Evolutionary conservation across 2,888 invertebrate genomes (phyloP).

Genomic region (Pelosia muscerda): DNA sequence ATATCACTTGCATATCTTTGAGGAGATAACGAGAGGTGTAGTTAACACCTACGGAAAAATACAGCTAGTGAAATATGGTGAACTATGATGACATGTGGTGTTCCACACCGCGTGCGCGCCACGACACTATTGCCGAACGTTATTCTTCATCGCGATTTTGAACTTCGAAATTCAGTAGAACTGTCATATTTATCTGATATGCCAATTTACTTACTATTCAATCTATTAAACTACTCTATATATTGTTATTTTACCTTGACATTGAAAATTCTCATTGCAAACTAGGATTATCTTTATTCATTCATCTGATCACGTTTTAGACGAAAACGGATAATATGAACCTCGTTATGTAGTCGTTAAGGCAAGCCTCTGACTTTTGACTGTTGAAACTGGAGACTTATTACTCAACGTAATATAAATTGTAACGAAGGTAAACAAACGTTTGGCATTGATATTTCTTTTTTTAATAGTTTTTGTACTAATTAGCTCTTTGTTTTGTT

Average conservation of each 20-base stretch:
- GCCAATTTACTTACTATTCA: slow-evolving; percentile 2
- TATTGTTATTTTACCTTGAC: slow-evolving; percentile 52
- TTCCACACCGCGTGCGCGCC: no score
- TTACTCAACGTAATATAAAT: slow-evolving; percentile 4
- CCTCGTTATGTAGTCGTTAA: slow-evolving; percentile 34
- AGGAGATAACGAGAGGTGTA: no score
- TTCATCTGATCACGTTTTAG: slow-evolving; percentile 63
- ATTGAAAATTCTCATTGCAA: slow-evolving; percentile 63
- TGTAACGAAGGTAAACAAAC: not conserved
- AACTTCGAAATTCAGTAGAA: no score
- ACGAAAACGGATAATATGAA: slow-evolving; percentile 54
- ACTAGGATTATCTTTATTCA: slow-evolving; percentile 65
- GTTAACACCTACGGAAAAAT: no score
- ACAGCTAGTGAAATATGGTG: no score
- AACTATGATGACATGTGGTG: no score
- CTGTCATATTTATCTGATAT: not conserved
- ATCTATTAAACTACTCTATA: slow-evolving; percentile 18
- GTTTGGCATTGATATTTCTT: not conserved
- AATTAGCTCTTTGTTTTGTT: not conserved
- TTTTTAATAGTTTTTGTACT: not conserved
- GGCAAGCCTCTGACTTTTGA: slow-evolving; percentile 24
- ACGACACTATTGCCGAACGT: no score
- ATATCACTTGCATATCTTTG: no score
- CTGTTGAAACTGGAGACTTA: slow-evolving; percentile 3
- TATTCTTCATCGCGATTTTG: no score